Evolutionary conservation across 2,888 invertebrate species (phyloP).

Genomic region (Atherix ibis): DNA sequence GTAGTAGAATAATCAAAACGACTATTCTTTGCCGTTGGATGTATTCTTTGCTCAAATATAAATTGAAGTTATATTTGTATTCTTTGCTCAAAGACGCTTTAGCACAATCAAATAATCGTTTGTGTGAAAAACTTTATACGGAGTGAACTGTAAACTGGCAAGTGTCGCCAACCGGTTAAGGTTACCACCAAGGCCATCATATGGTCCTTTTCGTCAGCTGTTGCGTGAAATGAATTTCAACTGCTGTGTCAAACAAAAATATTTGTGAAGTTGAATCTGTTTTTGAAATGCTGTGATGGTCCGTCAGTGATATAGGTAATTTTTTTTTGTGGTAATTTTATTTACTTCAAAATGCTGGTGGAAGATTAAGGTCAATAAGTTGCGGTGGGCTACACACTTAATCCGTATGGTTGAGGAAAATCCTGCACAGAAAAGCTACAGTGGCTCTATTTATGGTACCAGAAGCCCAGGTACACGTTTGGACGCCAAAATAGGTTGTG

Average conservation of each 20-base stretch:
- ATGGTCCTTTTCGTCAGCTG: conserved; percentile 1
- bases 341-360: not conserved
- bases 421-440: too few relatives aligned
- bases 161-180: not conserved
- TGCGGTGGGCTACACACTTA: too few relatives aligned
- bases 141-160: not conserved
- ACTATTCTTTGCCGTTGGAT: too few relatives aligned
- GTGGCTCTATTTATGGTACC: too few relatives aligned
- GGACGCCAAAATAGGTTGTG: too few relatives aligned
- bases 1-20: too few relatives aligned
- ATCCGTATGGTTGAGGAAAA: too few relatives aligned
- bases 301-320: not conserved
- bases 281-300: not conserved
- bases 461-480: too few relatives aligned
- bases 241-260: not conserved
- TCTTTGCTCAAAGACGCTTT: not conserved
- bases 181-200: not conserved
- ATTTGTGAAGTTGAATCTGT: conserved; percentile 1
- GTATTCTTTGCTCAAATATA: too few relatives aligned
- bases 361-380: too few relatives aligned
- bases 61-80: too few relatives aligned
- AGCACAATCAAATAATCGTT: not conserved
- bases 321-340: not conserved
- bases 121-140: not conserved
- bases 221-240: conserved; percentile 1